Evolutionary conservation across 1,140 invertebrate genomes (phyloP), one percentile per base, ranked within the genome.

Genomic region (Papilio glaucus): DNA sequence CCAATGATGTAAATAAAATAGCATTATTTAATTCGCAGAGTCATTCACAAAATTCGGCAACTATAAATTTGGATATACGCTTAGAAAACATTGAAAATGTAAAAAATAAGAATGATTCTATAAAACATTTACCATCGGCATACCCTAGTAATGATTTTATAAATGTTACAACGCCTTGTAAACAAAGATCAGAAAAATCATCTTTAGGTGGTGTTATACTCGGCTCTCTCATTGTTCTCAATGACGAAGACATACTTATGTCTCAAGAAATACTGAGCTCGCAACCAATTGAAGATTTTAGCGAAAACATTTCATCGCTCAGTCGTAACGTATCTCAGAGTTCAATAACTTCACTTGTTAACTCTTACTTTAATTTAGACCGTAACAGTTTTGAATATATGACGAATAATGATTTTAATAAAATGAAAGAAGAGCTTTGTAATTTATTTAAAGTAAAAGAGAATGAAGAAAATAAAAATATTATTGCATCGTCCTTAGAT

Each of bases 161-260:
- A 24, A 57, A 53, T 53, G 2, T 24, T 12, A 24, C 21, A 26
- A 9, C 10, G 15, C 49, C 9, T 57, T 57, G 24, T 68, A 42
- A 69, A 57, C 74, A 74, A 69, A 77, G 71, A 71, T 74, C 49
- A 24, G 73, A 71, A 21, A 75, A 67, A 65, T 13, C 62, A 53
- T 73, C 53, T 12, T 71, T 87, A 65, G 75, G 81, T 10, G 80
- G 82, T 62, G 8, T 85, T 7, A 78, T 90, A 73, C 84, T 81
- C 9, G 76, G 75, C 61, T 83, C 85, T 9, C 69, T 84, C 18
- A 85, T 87, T 72, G 45, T 89, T 29, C 70, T 91, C 8, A 85
- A 88, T 29, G 83, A 85, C 15, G 84, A 85, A 8, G 72, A 83
- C 9, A 41, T 71, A 12, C 33, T 73, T 18, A 10, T 61, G 33